These are phyloP conservation scores for Pipra filicauda DNA, from an alignment of 2,113 vertebrate species.

Conservation along the genomic window DNA sequence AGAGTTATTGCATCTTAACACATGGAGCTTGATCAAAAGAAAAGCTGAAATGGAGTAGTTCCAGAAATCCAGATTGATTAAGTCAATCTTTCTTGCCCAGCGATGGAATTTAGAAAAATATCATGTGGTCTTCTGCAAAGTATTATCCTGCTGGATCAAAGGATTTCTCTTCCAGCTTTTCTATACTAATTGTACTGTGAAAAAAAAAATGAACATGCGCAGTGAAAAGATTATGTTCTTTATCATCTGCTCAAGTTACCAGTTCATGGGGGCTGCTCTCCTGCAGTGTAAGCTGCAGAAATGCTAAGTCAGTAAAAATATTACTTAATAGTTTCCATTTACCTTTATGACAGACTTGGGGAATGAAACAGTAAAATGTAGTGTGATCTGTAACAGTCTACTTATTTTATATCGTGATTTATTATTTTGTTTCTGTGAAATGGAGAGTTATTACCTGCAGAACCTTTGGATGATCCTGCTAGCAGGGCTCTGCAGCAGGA, in stretches of 20 bases:
- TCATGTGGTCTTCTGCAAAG: conserved; percentile 11
- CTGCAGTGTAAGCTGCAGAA: background rate
- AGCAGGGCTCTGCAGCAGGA: background rate
- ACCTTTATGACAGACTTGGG: background rate
- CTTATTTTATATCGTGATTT: background rate
- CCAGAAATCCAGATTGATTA: conserved; percentile 46
- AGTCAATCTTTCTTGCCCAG: conserved; percentile 10
- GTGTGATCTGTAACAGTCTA: background rate
- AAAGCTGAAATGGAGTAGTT: conserved; percentile 27
- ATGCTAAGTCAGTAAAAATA: background rate
- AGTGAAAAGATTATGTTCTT: background rate
- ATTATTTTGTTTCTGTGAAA: background rate
- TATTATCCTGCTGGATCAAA: conserved; percentile 43
- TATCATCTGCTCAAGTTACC: background rate
- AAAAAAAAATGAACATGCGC: background rate
- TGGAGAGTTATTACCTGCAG: background rate
- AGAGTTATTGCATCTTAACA: conserved; percentile 41
- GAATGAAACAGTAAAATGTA: background rate
- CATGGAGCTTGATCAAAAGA: conserved; percentile 46
- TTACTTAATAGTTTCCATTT: background rate
- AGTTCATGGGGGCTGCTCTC: background rate
- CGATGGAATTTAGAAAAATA: conserved; percentile 2
- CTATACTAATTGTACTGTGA: background rate
- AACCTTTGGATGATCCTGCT: background rate
- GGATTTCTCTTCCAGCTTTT: conserved; percentile 10